Percentiles rank a stretch among this genome's conserved stretches.
Evolutionary conservation across 2,113 vertebrate species (phyloP).

Genomic region (Grantiella picta): DNA sequence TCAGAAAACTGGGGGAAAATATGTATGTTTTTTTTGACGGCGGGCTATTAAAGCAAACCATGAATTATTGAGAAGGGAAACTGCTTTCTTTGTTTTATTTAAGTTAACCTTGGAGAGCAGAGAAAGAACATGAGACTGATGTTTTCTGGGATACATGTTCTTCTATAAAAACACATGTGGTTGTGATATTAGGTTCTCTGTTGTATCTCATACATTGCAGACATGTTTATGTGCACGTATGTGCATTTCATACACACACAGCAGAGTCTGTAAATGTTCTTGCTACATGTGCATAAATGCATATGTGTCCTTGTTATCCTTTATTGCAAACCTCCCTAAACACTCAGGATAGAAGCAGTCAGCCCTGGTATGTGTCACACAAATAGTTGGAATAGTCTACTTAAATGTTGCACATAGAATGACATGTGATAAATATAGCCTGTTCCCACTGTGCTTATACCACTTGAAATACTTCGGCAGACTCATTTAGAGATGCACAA

Average conservation of each 20-base stretch:
- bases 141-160: neutral
- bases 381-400: constrained; percentile 7
- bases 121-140: neutral
- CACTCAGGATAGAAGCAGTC: neutral
- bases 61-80: constrained; percentile 62
- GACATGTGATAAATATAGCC: constrained; percentile 30
- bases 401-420: constrained; percentile 20
- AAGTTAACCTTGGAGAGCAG: constrained; percentile 47
- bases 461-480: neutral
- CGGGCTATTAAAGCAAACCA: constrained; percentile 55
- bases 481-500: neutral
- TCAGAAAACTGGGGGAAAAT: constrained; percentile 68
- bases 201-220: neutral
- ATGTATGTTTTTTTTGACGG: constrained; percentile 60
- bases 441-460: constrained; percentile 21
- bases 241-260: neutral
- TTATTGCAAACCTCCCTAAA: neutral
- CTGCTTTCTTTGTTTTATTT: constrained; percentile 57
- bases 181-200: neutral
- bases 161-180: neutral
- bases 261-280: neutral
- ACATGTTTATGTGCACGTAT: neutral
- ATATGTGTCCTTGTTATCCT: neutral
- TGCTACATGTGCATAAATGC: neutral
- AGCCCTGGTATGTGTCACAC: constrained; percentile 4